Base-by-base conservation (phyloP, 2,113 vertebrate genomes). In the Cyanoderma ruficeps region DNA sequence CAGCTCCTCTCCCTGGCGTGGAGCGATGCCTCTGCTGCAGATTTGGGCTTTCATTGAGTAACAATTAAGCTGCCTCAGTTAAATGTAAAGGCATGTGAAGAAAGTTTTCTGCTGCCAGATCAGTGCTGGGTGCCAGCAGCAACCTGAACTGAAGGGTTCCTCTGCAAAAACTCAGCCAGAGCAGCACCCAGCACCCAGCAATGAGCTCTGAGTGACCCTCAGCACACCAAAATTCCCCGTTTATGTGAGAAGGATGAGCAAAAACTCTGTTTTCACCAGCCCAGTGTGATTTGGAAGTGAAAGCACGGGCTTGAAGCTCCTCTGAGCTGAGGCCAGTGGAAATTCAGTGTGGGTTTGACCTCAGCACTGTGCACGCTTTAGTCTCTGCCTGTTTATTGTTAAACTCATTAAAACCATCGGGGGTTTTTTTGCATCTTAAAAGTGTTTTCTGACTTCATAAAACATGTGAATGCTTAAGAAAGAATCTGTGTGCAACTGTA, bases 331-430 rank as follows among this genome's bases (percentile, higher is more conserved):
- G 77, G 64, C 89, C 87, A 91, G 84, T 84, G 78, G 94, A 87
- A 96, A 96, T 79, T 91, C 10, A 8, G 82, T 6, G 85, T 10
- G 53, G 82, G 49, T 87, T 91, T 82, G 87, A 97, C 84, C 84
- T 25, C 4, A 67, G 77, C 64, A 56, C 89, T 47, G 5, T 2
- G 60, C 69, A 71, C 7, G 7, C 84, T 87, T 79, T 6, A 35
- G 78, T 75, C 41, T 68, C 81, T 87, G 93, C 93, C 92, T 93
- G 84, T 70, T 96, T 78, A 78, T 93, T 94, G 87, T 95, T 94
- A 79, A 79, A 79, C 65, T 94, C 95, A 93, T 94, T 86, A 83
- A 92, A 96, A 95, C 56, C 94, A 93, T 72, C 50, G 4, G 80
- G 80, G 87, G 13, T 2, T 90, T 2, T 90, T 82, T 84, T 83